These are phyloP conservation scores for Kryptopterus vitreolus DNA, from an alignment of 2,797 vertebrate genomes.

Conservation along the genomic window DNA sequence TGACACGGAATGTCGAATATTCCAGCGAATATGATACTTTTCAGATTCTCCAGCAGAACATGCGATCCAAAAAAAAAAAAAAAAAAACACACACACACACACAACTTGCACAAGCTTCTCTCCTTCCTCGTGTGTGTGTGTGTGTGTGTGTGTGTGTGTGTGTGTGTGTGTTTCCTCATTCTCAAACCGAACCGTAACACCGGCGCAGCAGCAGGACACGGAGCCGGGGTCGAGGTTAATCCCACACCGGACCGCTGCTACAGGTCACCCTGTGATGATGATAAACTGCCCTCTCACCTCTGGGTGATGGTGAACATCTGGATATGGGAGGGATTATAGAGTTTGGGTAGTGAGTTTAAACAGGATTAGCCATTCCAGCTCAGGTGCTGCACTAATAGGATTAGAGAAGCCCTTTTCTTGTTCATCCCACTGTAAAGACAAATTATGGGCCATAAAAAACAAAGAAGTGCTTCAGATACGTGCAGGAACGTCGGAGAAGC, in stretches of 20 bases:
- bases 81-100: too few species aligned
- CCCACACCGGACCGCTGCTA: slow-evolving; percentile 21
- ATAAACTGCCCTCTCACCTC: slow-evolving; percentile 59
- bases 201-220: neutral
- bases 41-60: slow-evolving; percentile 19
- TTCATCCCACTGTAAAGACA: slow-evolving; percentile 54
- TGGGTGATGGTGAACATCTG: slow-evolving; percentile 56
- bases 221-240: slow-evolving; percentile 33
- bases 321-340: slow-evolving; percentile 63
- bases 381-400: slow-evolving; percentile 72
- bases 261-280: slow-evolving; percentile 48
- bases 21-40: slow-evolving; percentile 6
- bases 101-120: slow-evolving; percentile 14
- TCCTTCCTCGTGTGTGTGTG: too few species aligned
- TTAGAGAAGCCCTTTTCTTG: slow-evolving; percentile 63
- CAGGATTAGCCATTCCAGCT: slow-evolving; percentile 70
- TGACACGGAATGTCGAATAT: slow-evolving; percentile 33
- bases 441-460: slow-evolving; percentile 59
- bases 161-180: too few species aligned
- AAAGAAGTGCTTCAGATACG: slow-evolving; percentile 50
- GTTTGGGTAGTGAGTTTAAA: slow-evolving; percentile 60
- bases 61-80: slow-evolving; percentile 7
- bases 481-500: slow-evolving; percentile 39
- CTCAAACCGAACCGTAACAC: neutral
- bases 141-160: too few species aligned